These are phyloP conservation scores for Archocentrus centrarchus DNA, from an alignment of 2,113 vertebrate species.

Conservation along the genomic window DNA sequence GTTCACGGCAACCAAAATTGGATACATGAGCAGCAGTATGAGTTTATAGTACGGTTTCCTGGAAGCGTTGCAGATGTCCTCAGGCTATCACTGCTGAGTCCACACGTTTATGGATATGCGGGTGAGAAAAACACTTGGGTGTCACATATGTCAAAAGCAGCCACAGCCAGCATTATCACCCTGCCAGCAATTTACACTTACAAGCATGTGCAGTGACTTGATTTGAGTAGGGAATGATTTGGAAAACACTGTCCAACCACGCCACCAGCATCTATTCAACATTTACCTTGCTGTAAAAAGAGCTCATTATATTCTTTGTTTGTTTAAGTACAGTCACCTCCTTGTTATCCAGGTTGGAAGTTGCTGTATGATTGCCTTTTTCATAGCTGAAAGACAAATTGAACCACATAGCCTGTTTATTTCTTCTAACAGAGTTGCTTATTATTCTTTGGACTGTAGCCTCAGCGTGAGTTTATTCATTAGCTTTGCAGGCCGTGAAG, in stretches of 20 bases:
- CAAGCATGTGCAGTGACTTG: constrained; percentile 38
- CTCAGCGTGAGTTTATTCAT: constrained; percentile 54
- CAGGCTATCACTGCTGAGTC: constrained; percentile 50
- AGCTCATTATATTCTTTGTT: constrained; percentile 26
- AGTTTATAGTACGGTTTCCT: constrained; percentile 44
- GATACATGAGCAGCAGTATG: constrained; percentile 6
- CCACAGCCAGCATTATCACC: constrained; percentile 35
- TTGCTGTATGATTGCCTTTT: not conserved
- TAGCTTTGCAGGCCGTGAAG: constrained; percentile 30
- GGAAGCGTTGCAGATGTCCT: constrained; percentile 41
- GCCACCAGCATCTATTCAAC: constrained; percentile 13
- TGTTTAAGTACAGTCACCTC: constrained; percentile 18
- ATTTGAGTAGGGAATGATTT: constrained; percentile 26
- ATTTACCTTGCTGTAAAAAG: not conserved
- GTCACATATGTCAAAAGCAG: constrained; percentile 50
- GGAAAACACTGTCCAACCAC: not conserved
- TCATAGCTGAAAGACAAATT: constrained; percentile 20
- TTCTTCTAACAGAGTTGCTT: constrained; percentile 46
- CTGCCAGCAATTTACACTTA: constrained; percentile 57
- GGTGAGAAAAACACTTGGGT: constrained; percentile 57
- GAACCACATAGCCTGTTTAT: not conserved
- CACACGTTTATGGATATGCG: constrained; percentile 46
- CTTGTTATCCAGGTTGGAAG: constrained; percentile 37
- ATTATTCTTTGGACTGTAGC: constrained; percentile 37
- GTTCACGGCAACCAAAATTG: constrained; percentile 35